These are phyloP conservation scores for Shargacucullia verbasci DNA, from an alignment of 2,888 invertebrate genomes.

Conservation along the genomic window DNA sequence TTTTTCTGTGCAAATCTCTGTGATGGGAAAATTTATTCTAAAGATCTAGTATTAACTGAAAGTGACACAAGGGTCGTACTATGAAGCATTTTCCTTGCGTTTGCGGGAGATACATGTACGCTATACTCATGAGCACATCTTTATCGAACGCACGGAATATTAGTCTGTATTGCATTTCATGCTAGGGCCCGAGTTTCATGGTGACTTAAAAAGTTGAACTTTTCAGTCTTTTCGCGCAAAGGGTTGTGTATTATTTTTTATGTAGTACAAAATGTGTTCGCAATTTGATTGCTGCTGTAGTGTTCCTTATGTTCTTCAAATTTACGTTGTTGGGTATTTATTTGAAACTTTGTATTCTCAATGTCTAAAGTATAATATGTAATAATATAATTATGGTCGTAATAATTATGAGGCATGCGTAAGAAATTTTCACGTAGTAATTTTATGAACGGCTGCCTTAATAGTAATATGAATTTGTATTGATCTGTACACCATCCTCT, in stretches of 20 bases:
- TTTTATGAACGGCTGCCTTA: constrained; percentile 82
- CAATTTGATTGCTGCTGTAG: constrained; percentile 89
- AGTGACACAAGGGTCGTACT: constrained; percentile 75
- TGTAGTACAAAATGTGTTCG: constrained; percentile 89
- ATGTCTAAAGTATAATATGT: constrained; percentile 67
- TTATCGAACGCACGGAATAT: constrained; percentile 53
- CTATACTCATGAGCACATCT: constrained; percentile 47
- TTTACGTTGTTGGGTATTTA: constrained; percentile 83
- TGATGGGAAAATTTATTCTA: constrained; percentile 87
- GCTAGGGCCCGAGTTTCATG: constrained; percentile 70
- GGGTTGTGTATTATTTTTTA: constrained; percentile 89
- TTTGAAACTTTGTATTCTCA: constrained; percentile 82
- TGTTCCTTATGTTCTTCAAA: constrained; percentile 87
- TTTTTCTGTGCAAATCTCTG: constrained; percentile 87
- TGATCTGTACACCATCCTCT: constrained; percentile 74
- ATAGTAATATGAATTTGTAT: constrained; percentile 76
- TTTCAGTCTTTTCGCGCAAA: constrained; percentile 89
- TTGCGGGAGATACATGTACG: constrained; percentile 43
- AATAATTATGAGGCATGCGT: constrained; percentile 75
- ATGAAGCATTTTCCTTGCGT: constrained; percentile 60
- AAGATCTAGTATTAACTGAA: constrained; percentile 86
- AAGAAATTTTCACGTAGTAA: constrained; percentile 72
- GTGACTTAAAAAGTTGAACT: constrained; percentile 87
- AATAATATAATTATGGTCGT: constrained; percentile 70
- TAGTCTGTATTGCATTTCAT: constrained; percentile 57